phyloP scores from a whole-genome alignment of 2,888 invertebrate genomes.

The Caenorhabditis sp. region DNA sequence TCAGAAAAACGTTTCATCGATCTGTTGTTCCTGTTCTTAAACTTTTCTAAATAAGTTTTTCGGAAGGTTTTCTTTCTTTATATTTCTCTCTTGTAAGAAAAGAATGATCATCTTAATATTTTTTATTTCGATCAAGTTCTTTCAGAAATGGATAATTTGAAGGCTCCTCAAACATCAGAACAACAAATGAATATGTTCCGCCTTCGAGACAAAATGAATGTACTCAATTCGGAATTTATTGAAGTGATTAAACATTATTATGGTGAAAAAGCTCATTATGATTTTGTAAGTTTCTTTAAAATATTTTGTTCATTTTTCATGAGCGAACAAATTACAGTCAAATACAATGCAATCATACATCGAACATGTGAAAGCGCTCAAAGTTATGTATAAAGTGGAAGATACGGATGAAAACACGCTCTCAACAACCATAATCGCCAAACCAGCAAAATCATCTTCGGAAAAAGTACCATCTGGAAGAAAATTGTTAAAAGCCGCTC shows the following conservation, averaged over 20 bases:
- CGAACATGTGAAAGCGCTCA: slow-evolving; percentile 38
- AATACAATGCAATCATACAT: slow-evolving; percentile 46
- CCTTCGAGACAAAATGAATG: slow-evolving; percentile 32
- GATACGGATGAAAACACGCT: background rate
- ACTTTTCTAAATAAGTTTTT: no score
- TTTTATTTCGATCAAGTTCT: no score
- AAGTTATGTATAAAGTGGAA: slow-evolving; percentile 27
- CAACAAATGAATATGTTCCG: slow-evolving; percentile 38
- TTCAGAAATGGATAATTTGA: background rate
- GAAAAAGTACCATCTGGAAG: background rate
- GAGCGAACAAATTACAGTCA: slow-evolving; percentile 22
- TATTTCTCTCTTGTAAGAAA: no score
- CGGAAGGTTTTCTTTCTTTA: no score
- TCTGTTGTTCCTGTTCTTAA: no score
- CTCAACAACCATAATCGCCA: background rate
- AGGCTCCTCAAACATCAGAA: slow-evolving; percentile 29
- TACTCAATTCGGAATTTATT: slow-evolving; percentile 33
- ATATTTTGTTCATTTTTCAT: background rate
- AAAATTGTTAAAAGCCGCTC: slow-evolving; percentile 26
- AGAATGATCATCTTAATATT: no score
- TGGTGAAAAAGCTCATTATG: slow-evolving; percentile 25
- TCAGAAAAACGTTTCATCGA: no score
- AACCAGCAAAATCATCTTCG: background rate
- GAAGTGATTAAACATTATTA: slow-evolving; percentile 25
- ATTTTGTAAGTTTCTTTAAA: slow-evolving; percentile 26